These are phyloP conservation scores for Cybosia mesomella DNA, from an alignment of 2,888 invertebrate genomes.

Conservation along the genomic window DNA sequence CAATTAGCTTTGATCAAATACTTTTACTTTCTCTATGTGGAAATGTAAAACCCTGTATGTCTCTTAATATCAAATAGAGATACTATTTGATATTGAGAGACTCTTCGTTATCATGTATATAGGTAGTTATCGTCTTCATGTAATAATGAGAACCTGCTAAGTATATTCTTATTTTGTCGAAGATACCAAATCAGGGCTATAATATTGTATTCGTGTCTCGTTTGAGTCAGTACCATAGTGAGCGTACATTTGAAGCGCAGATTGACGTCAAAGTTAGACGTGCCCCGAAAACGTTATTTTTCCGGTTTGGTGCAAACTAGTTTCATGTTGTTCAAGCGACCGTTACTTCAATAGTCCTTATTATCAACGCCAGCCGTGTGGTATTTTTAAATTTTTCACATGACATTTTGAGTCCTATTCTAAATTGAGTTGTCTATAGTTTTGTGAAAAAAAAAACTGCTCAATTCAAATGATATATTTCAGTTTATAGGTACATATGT, in stretches of 20 bases:
- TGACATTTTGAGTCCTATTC: conserved; percentile 20
- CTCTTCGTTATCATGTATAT: not conserved
- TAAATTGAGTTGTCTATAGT: conserved; percentile 13
- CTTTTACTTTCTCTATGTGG: not conserved
- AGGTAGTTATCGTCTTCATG: not conserved
- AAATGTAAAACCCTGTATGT: not conserved
- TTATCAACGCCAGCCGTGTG: conserved; percentile 37
- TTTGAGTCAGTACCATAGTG: conserved; percentile 57
- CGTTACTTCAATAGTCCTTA: conserved; percentile 69
- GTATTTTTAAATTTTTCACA: conserved; percentile 19
- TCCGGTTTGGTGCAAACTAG: conserved; percentile 78
- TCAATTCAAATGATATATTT: not conserved
- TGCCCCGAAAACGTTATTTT: conserved; percentile 82
- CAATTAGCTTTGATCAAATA: not conserved
- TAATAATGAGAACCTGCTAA: not conserved
- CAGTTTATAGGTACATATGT: too few species aligned
- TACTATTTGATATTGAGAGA: too few species aligned
- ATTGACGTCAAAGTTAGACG: conserved; percentile 60
- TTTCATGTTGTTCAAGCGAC: conserved; percentile 68
- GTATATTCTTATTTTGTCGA: conserved; percentile 11
- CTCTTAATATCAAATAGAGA: conserved; percentile 1
- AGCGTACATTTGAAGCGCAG: conserved; percentile 52
- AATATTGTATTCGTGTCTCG: conserved; percentile 58
- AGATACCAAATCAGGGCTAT: conserved; percentile 5
- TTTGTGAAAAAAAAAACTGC: not conserved